These are phyloP conservation scores for Esox niger DNA, from an alignment of 2,113 vertebrate genomes.

Conservation along the genomic window DNA sequence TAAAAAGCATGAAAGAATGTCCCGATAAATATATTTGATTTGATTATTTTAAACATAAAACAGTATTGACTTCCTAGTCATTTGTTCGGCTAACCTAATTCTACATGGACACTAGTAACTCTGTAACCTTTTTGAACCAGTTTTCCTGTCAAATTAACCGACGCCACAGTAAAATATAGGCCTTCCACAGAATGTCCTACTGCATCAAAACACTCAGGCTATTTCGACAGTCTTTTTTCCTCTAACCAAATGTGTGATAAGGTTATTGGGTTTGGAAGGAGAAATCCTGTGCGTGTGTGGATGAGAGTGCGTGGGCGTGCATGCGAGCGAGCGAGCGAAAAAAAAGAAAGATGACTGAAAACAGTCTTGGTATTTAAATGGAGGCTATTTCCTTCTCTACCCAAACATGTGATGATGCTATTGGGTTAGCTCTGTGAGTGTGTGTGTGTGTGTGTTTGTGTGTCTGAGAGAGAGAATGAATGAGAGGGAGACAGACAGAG, in stretches of 20 bases:
- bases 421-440: not conserved
- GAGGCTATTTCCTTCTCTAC: slow-evolving; percentile 35
- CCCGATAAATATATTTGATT: too few species aligned
- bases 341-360: too few species aligned
- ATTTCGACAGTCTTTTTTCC: slow-evolving; percentile 16
- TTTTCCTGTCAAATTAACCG: not conserved
- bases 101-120: too few species aligned
- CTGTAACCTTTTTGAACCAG: too few species aligned
- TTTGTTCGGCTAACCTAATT: too few species aligned
- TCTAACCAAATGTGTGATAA: slow-evolving; percentile 30
- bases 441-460: not conserved
- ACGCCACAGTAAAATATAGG: slow-evolving; percentile 13
- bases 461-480: not conserved
- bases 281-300: not conserved
- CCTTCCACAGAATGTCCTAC: slow-evolving; percentile 40
- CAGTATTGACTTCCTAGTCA: too few species aligned
- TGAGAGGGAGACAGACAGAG: not conserved
- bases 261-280: not conserved
- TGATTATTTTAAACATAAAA: too few species aligned
- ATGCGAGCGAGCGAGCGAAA: too few species aligned
- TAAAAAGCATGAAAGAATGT: too few species aligned
- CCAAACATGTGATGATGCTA: slow-evolving; percentile 26
- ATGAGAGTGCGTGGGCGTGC: not conserved
- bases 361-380: slow-evolving; percentile 36
- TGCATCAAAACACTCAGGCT: slow-evolving; percentile 21